These are phyloP conservation scores for Nothoprocta pentlandii DNA, from an alignment of 2,113 vertebrate species.

Conservation along the genomic window DNA sequence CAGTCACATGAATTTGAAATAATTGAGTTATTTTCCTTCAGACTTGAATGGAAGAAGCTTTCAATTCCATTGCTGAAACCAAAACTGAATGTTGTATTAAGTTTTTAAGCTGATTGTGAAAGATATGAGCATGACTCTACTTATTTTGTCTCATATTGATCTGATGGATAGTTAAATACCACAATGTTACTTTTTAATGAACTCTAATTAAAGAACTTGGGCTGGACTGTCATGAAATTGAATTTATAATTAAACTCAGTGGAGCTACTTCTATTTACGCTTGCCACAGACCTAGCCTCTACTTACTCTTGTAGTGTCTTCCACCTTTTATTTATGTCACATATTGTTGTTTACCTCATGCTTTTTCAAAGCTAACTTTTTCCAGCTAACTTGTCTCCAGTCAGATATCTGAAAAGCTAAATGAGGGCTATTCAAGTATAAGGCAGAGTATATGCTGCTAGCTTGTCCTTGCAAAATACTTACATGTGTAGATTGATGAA, in stretches of 20 bases:
- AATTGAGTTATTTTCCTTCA: slow-evolving; percentile 29
- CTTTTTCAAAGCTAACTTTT: not conserved
- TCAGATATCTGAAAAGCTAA: not conserved
- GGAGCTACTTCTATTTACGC: not conserved
- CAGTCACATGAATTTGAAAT: slow-evolving; percentile 6
- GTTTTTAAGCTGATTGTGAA: not conserved
- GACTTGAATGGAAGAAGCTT: not conserved
- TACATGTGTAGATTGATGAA: not conserved
- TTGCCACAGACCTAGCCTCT: not conserved
- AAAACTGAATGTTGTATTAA: not conserved
- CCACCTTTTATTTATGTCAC: not conserved
- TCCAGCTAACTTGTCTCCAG: not conserved
- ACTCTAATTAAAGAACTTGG: not conserved
- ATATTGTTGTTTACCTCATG: not conserved
- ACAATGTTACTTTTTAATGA: not conserved
- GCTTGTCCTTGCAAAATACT: not conserved
- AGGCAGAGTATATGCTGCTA: not conserved
- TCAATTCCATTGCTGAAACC: not conserved
- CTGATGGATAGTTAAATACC: not conserved
- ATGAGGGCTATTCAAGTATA: not conserved
- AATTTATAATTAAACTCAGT: not conserved
- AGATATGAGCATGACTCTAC: not conserved
- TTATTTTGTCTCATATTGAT: not conserved
- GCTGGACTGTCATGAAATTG: not conserved
- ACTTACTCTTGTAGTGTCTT: not conserved